Evolutionary conservation across 2,113 vertebrate genomes (phyloP).

Genomic region (Epinephelus fuscoguttatus): DNA sequence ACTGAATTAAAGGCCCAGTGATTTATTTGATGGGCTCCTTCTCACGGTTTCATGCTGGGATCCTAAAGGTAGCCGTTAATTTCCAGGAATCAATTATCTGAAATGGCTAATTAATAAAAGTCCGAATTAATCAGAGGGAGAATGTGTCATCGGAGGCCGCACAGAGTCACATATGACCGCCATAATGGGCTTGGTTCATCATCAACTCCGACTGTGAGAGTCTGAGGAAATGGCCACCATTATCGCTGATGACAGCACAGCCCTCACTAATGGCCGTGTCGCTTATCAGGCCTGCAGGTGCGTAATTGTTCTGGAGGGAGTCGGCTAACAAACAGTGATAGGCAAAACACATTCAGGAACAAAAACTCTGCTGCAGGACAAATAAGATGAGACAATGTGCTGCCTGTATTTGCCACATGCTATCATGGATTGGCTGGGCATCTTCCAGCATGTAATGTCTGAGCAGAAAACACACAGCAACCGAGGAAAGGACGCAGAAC

Average conservation of each 20-base stretch:
- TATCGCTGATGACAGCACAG: conserved; percentile 39
- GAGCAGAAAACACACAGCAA: conserved; percentile 10
- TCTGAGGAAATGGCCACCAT: conserved; percentile 36
- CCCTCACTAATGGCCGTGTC: conserved; percentile 19
- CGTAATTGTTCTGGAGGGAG: conserved; percentile 38
- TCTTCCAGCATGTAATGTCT: conserved; percentile 21
- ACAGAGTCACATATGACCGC: conserved; percentile 10
- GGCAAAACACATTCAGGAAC: conserved; percentile 22
- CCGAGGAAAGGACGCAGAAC: background rate
- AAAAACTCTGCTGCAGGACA: conserved; percentile 30
- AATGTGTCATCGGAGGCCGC: conserved; percentile 3
- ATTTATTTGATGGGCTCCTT: conserved; percentile 46
- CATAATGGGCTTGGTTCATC: conserved; percentile 42
- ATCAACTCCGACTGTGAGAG: conserved; percentile 18
- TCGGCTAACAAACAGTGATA: conserved; percentile 36
- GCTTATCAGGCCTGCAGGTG: conserved; percentile 65
- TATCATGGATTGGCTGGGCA: conserved; percentile 5
- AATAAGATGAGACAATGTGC: conserved; percentile 54
- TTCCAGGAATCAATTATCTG: conserved; percentile 39
- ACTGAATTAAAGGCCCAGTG: conserved; percentile 30
- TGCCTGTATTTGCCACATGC: conserved; percentile 20
- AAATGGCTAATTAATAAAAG: conserved; percentile 47
- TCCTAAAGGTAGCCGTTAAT: conserved; percentile 39
- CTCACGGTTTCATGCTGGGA: conserved; percentile 1
- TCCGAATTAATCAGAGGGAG: conserved; percentile 48